Evolutionary conservation across 2,888 invertebrate species (phyloP).

Genomic region (Aspidiotus rigidus): DNA sequence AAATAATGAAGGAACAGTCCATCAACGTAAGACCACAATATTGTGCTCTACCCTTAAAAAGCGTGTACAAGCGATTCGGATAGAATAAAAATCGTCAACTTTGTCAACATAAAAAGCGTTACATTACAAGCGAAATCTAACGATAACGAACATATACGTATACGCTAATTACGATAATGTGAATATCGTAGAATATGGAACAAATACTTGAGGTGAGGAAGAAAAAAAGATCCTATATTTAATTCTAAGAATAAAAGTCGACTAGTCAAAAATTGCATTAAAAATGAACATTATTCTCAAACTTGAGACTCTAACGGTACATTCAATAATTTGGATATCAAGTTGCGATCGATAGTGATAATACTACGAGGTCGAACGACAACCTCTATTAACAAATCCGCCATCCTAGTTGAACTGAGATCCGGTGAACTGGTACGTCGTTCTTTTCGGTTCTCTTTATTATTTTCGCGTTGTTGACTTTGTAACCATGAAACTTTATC

Average conservation of each 20-base stretch:
- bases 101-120: no score
- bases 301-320: slow-evolving; percentile 54
- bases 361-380: slow-evolving; percentile 37
- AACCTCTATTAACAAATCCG: slow-evolving; percentile 36
- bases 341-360: slow-evolving; percentile 38
- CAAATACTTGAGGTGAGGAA: background rate
- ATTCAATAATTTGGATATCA: slow-evolving; percentile 47
- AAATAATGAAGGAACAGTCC: no score
- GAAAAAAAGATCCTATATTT: background rate
- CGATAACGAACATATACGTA: no score
- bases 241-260: background rate
- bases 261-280: slow-evolving; percentile 6
- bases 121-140: no score
- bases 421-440: slow-evolving; percentile 55
- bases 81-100: no score
- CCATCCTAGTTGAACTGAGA: slow-evolving; percentile 43
- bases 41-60: no score
- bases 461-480: slow-evolving; percentile 46
- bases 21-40: no score
- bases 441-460: slow-evolving; percentile 44
- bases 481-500: slow-evolving; percentile 55
- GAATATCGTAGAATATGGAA: background rate
- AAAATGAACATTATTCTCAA: slow-evolving; percentile 40
- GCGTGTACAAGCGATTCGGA: no score
- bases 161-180: no score